Base-by-base conservation (phyloP, 92 coral and sea anemone species). In the Chrysogorgia sp. region DNA sequence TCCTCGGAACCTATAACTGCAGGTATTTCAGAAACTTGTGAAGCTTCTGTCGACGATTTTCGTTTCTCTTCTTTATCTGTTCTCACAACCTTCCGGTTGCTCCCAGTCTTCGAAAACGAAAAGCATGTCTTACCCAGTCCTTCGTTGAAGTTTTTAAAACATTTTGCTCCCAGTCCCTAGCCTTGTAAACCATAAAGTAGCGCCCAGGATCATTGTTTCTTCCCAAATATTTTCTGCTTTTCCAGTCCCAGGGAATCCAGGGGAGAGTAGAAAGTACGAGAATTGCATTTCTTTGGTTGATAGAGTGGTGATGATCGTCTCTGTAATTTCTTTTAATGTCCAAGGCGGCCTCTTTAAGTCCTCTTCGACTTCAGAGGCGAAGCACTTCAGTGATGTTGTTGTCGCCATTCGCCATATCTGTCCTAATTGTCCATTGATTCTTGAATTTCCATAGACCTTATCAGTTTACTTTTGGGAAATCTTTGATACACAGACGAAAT, bases 111-210 rank as follows among this genome's bases (percentile, higher is more conserved):
- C 79, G 79, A 72, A 71, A 71, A 50, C 30, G 62, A 37, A 30
- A 52, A 71, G 20, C 63, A 47, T 71, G 62, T 71, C 65, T 56
- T 72, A 53, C 79, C 79, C 79, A 53, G 65, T 53, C 65, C 79
- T 56, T 72, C 59, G 64, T 53, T 15, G 33, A 53, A 72, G 37
- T 32, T 34, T 71, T 72, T 53, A 35, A n/a, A 53, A 52, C 79
- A 72, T 72, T 57, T 57, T 72, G 79, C 79, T 72, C 79, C 79
- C 79, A 72, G 79, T 34, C 79, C 79, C 79, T 72, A 43, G 50
- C 41, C 76, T 72, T 72, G 20, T 52, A 56, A 72, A 53, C 34
- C 65, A 53, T 58, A 72, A 72, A 72, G 79, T 72, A 72, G 79
- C 79, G 50, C 79, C 79, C 79, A 72, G 79, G 79, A 31, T 21